Evolutionary conservation across 2,113 vertebrate genomes (phyloP).

Genomic region (Odocoileus virginianus): DNA sequence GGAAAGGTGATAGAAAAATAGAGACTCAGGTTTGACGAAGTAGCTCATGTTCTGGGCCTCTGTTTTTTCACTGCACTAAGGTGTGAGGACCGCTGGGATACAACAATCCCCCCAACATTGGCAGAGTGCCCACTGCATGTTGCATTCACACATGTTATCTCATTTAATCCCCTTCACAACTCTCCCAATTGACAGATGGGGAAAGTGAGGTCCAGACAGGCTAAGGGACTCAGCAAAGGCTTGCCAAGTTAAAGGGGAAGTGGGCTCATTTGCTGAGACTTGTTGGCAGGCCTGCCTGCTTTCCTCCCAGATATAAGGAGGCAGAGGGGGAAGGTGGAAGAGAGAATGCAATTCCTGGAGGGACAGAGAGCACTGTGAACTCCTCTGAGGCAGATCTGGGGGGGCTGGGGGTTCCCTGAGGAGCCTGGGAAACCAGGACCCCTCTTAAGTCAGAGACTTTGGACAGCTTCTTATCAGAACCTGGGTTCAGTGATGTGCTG

Average conservation of each 20-base stretch:
- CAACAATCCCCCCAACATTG: background rate
- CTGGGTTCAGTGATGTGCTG: background rate
- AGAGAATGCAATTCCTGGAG: background rate
- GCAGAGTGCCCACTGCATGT: fast-evolving
- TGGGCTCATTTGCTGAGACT: background rate
- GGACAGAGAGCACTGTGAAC: background rate
- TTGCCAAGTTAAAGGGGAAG: too few species aligned
- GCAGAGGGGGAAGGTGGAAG: background rate
- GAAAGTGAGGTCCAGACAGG: background rate
- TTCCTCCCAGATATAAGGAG: background rate
- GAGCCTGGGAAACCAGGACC: background rate
- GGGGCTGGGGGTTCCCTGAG: fast-evolving
- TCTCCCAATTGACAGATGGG: background rate
- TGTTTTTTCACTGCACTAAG: fast-evolving
- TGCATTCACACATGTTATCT: fast-evolving
- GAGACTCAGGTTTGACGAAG: background rate
- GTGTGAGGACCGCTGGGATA: fast-evolving
- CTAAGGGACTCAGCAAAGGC: background rate
- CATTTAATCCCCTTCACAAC: background rate
- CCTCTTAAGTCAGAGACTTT: background rate
- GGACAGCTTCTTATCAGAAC: background rate
- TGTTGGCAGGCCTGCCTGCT: background rate
- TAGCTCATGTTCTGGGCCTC: background rate
- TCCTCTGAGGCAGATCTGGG: background rate
- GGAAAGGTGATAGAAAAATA: background rate